Conservation (phyloP, 2,113 vertebrate genomes). For the Drymodes brunneopygia region DNA sequence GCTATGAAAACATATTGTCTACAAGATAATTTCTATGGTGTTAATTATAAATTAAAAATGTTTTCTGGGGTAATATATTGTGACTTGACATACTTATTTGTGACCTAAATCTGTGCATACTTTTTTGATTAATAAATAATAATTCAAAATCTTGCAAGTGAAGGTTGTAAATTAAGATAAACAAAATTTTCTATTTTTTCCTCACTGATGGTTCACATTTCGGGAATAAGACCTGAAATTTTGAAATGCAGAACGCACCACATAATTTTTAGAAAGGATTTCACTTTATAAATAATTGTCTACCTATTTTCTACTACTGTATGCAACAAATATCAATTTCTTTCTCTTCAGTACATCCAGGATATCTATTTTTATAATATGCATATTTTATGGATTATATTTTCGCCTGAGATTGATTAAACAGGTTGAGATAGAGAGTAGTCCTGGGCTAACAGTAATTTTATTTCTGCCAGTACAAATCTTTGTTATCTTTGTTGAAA, state of each 20-base stretch:
- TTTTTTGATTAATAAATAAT: background rate
- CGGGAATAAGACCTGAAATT: background rate
- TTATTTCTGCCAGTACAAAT: background rate
- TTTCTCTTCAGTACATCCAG: background rate
- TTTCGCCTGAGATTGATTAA: background rate
- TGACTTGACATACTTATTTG: background rate
- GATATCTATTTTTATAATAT: background rate
- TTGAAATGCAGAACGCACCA: background rate
- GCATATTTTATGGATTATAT: background rate
- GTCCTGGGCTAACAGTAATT: background rate
- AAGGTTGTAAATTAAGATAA: background rate
- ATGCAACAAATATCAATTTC: background rate
- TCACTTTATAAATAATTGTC: background rate
- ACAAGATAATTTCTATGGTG: background rate
- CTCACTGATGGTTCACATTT: background rate
- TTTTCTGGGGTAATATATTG: background rate
- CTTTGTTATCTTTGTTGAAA: background rate
- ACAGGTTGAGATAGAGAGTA: background rate
- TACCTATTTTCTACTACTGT: background rate
- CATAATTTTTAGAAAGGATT: background rate
- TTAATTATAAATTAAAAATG: background rate
- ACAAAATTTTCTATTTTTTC: background rate
- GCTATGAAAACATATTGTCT: background rate
- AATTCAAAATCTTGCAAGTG: background rate
- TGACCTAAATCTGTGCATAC: background rate